A percentile compares a stretch with the other conserved stretches of the same genome.
Conservation (phyloP, 1,140 invertebrate genomes). For the Acromyrmex heyeri region DNA sequence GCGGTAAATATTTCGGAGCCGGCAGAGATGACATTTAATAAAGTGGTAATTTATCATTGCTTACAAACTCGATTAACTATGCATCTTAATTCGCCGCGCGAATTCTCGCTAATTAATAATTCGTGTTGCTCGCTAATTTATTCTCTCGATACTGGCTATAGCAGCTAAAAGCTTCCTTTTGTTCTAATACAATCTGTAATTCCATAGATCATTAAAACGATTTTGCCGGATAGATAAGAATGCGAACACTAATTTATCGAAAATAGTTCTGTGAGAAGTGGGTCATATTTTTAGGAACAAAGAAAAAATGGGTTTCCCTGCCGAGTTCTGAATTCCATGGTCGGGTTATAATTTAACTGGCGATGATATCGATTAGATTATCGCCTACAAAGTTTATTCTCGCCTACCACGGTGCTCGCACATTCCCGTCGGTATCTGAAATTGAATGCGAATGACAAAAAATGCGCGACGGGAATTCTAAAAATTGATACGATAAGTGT, state of each 20-base stretch:
- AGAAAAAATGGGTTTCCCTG: neutral
- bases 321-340: neutral
- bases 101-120: slow-evolving; percentile 29
- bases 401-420: neutral
- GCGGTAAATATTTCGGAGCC: neutral
- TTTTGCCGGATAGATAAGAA: neutral
- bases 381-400: neutral
- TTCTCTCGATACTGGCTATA: neutral
- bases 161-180: neutral
- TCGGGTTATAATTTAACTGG: slow-evolving; percentile 11
- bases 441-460: neutral
- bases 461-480: neutral
- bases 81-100: neutral
- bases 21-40: slow-evolving; percentile 8
- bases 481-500: slow-evolving; percentile 8
- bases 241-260: neutral
- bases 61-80: slow-evolving; percentile 8
- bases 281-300: neutral
- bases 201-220: neutral
- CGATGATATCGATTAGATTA: slow-evolving; percentile 10
- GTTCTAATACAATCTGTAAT: neutral
- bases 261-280: neutral
- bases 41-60: slow-evolving; percentile 10
- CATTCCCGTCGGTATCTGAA: neutral
- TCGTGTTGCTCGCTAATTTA: slow-evolving; percentile 13